Evolutionary conservation across 2,113 vertebrate species (phyloP), one percentile per base, ranked within the genome.

Genomic region (Otocyon megalotis): DNA sequence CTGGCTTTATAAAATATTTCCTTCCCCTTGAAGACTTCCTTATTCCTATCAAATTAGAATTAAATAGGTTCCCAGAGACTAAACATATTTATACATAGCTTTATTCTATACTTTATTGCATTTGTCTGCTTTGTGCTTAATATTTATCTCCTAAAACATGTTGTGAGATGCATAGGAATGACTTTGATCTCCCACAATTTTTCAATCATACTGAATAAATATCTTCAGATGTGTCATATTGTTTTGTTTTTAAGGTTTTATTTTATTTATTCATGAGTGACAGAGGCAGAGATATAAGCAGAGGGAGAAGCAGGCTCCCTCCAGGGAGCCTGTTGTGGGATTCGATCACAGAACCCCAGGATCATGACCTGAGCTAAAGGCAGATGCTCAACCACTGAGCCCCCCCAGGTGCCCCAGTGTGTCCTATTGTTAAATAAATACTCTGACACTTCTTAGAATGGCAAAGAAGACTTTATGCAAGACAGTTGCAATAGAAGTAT

Each of bases 121-220:
- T 93, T 54, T 63, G 32, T 65, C 9, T 5, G 3, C 28, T 65
- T 35, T 50, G 65, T 80, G 8, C 62, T 83, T 89, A 67, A 86
- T 94, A 74, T 86, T 95, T 95, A 80, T 89, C 28, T 90, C n/a
- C n/a, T 63, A 35, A 90, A 79, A 86, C 37, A 89, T 2, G 26
- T 5, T 56, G 32, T 22, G 80, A 90, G 48, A 16, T 62, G 17
- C 16, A 43, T 20, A 56, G 2, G 54, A 35, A 81, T 48, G 85
- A 20, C 50, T 72, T 94, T 35, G 12, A 77, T 89, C 43, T 84
- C 32, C 28, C 2, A 12, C 65, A 13, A n/a, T 37, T 79, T 58
- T 88, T 60, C 11, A 62, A 48, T 67, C 32, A 37, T 28, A 69
- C 13, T 53, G 69, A 89, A 62, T 60, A 88, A 67, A 83, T n/a